A percentile compares a stretch with the other conserved stretches of the same genome.
Evolutionary conservation across 2,113 vertebrate genomes (phyloP).

Genomic region (Pedetes capensis): DNA sequence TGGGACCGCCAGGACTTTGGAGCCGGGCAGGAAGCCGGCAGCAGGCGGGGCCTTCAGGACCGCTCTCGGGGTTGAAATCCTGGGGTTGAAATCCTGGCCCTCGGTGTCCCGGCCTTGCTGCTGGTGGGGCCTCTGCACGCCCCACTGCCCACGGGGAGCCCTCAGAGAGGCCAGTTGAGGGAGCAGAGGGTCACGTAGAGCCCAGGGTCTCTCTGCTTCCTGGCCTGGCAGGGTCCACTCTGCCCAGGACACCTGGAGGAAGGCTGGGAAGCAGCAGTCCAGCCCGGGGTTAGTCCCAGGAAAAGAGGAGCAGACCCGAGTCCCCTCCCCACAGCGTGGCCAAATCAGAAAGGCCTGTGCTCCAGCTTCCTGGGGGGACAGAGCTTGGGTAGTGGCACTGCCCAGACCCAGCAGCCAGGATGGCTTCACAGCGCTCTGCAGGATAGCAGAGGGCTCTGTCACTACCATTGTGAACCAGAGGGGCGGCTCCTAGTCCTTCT

Average conservation of each 20-base stretch:
- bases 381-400: background rate
- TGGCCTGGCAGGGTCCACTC: background rate
- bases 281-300: background rate
- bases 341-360: background rate
- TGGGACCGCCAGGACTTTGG: background rate
- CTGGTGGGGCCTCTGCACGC: background rate
- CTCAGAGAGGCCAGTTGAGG: background rate
- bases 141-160: background rate
- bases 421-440: background rate
- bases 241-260: no score
- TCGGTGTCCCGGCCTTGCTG: background rate
- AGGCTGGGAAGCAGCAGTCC: background rate
- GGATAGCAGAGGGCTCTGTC: background rate
- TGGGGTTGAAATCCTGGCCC: rapidly evolving
- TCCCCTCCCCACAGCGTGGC: background rate
- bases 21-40: background rate
- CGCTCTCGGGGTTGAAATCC: no score
- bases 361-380: background rate
- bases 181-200: background rate
- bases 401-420: background rate
- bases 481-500: background rate
- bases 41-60: background rate
- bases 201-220: background rate
- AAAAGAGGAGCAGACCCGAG: background rate
- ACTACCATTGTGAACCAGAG: no score